phyloP scores from a whole-genome alignment of 2,888 invertebrate genomes.

The Machimus rusticus region DNA sequence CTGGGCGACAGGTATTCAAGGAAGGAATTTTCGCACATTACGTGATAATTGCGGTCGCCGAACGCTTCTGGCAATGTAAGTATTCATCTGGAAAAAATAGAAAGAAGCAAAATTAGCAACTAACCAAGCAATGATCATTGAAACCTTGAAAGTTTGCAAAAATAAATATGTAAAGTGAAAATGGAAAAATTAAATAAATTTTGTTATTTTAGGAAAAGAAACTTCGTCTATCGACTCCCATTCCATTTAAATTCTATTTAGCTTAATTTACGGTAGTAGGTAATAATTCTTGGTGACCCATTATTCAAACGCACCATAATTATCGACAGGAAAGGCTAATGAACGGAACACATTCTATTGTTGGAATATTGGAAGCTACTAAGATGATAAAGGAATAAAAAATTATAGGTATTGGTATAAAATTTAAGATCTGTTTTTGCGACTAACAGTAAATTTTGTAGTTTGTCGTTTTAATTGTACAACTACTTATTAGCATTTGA shows the following conservation, averaged over 20 bases:
- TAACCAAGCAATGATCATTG: background rate
- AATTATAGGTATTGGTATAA: too few species aligned
- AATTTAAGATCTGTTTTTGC: too few species aligned
- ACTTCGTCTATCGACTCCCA: background rate
- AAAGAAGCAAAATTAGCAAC: background rate
- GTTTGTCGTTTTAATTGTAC: too few species aligned
- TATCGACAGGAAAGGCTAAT: too few species aligned
- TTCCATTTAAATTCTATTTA: background rate
- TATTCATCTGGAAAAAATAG: background rate
- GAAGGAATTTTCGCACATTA: background rate
- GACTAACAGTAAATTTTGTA: too few species aligned
- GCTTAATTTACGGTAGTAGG: too few species aligned
- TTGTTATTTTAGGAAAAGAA: background rate
- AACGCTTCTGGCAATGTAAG: background rate
- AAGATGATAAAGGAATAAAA: too few species aligned
- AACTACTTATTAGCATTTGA: too few species aligned
- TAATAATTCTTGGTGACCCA: too few species aligned
- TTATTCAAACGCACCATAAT: too few species aligned
- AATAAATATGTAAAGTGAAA: background rate
- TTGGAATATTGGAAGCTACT: too few species aligned
- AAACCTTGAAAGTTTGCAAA: background rate
- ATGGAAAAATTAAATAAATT: background rate
- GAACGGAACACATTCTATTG: too few species aligned
- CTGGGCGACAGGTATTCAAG: slow-evolving; percentile 1
- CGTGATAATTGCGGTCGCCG: slow-evolving; percentile 7